A percentile compares a stretch with the other conserved stretches of the same genome.
Conservation (phyloP, 2,113 vertebrate species). For the Plotosus lineatus region DNA sequence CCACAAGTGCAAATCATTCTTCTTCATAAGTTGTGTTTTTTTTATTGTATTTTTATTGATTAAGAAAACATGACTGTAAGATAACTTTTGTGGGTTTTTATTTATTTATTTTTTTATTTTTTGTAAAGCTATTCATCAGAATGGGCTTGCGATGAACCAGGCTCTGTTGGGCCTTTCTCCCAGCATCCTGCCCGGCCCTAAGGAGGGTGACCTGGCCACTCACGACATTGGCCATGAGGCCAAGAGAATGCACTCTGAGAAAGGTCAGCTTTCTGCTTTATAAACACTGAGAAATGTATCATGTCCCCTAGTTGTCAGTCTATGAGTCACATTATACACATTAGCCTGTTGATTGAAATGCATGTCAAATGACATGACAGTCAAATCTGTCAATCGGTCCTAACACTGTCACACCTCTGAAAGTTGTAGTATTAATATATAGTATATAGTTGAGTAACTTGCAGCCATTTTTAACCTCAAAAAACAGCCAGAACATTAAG, state of each 20-base stretch:
- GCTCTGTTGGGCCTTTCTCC: slow-evolving; percentile 94
- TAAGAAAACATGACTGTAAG: slow-evolving; percentile 26
- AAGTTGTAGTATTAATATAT: no score
- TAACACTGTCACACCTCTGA: not conserved
- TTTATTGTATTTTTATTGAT: slow-evolving; percentile 11
- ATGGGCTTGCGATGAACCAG: slow-evolving; percentile 96
- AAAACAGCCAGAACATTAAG: no score
- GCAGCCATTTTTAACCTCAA: no score
- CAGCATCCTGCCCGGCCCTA: slow-evolving; percentile 90
- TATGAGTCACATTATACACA: not conserved
- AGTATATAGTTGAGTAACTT: no score
- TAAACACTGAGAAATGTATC: not conserved
- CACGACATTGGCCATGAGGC: slow-evolving; percentile 91
- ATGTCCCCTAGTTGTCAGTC: not conserved
- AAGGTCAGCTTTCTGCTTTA: slow-evolving; percentile 77
- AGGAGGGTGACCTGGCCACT: slow-evolving; percentile 94
- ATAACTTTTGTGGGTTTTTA: slow-evolving; percentile 26
- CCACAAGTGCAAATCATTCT: slow-evolving; percentile 40
- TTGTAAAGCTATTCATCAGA: slow-evolving; percentile 88
- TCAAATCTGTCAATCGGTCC: not conserved
- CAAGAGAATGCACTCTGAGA: slow-evolving; percentile 94
- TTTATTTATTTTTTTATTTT: slow-evolving; percentile 13
- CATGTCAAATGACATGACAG: not conserved
- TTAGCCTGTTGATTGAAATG: not conserved
- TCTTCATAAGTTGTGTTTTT: slow-evolving; percentile 30